phyloP scores from a whole-genome alignment of 2,888 invertebrate species.

The Aphodius granarius region DNA sequence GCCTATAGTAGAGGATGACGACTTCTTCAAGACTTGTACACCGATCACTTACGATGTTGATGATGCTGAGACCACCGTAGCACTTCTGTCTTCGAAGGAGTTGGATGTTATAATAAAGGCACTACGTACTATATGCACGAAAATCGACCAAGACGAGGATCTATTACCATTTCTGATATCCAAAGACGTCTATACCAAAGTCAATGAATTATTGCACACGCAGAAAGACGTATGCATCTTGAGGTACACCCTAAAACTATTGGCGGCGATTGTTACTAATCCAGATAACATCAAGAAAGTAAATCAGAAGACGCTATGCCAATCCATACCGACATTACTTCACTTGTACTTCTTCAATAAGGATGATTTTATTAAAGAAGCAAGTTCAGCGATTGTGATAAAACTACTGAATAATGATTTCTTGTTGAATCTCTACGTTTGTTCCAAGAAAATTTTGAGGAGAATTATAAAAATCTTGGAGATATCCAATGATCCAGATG shows the following conservation, averaged over 20 bases:
- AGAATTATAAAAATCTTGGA: constrained; percentile 2
- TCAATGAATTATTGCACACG: constrained; percentile 4
- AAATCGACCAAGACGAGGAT: constrained; percentile 4
- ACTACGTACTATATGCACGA: constrained; percentile 6
- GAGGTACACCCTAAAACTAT: constrained; percentile 14
- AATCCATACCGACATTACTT: constrained; percentile 7
- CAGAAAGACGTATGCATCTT: background rate
- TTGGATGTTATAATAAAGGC: constrained; percentile 6
- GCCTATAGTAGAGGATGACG: background rate
- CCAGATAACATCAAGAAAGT: background rate
- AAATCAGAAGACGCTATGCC: background rate
- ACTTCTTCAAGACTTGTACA: background rate
- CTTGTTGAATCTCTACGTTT: constrained; percentile 9
- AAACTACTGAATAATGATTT: constrained; percentile 5
- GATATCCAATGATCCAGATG: constrained; percentile 6
- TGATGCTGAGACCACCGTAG: constrained; percentile 13
- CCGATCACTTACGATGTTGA: constrained; percentile 1
- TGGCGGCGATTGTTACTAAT: constrained; percentile 1
- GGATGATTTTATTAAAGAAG: constrained; percentile 19
- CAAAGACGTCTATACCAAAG: constrained; percentile 8
- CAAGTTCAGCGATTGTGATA: constrained; percentile 10
- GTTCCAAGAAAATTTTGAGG: constrained; percentile 3
- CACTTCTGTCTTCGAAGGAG: constrained; percentile 6
- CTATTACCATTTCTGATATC: background rate
- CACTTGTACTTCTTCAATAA: constrained; percentile 5